A percentile compares a stretch with the other conserved stretches of the same genome.
Conservation (phyloP, 2,888 invertebrate genomes). For the Epistrophella euchroma region DNA sequence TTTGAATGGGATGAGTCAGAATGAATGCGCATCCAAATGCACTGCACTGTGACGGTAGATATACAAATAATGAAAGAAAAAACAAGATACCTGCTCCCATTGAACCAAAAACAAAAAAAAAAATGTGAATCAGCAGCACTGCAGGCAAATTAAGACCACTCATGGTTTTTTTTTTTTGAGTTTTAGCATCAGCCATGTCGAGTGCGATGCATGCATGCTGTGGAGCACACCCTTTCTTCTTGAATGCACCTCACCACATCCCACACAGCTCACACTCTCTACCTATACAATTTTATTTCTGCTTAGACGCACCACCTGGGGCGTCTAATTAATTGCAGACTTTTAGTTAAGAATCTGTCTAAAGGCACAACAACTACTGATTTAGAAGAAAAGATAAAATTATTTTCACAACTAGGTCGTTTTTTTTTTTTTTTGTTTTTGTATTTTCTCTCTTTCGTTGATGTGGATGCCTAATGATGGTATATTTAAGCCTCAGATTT, state of each 20-base stretch:
- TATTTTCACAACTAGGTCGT: conserved; percentile 36
- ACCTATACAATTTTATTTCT: background rate
- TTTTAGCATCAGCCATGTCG: conserved; percentile 18
- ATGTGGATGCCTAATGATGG: no score
- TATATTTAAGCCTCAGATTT: no score
- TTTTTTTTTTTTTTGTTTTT: background rate
- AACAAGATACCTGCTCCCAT: conserved; percentile 21
- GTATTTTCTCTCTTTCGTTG: no score
- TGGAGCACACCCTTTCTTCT: conserved; percentile 18
- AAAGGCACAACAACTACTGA: conserved; percentile 1
- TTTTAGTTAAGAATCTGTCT: conserved; percentile 45
- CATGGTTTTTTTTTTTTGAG: conserved; percentile 23
- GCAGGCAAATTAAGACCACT: conserved; percentile 31
- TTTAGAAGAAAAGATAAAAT: conserved; percentile 32
- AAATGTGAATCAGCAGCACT: conserved; percentile 32
- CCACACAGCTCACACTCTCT: background rate
- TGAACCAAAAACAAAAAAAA: conserved; percentile 10
- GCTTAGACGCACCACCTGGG: conserved; percentile 24
- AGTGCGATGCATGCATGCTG: conserved; percentile 2
- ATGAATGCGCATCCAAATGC: conserved; percentile 32
- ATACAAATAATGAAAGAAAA: conserved; percentile 2
- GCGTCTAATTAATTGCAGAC: conserved; percentile 43
- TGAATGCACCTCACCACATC: background rate
- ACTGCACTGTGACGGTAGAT: conserved; percentile 38
- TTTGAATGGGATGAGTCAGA: conserved; percentile 49